Evolutionary conservation across 2,113 vertebrate species (phyloP), one percentile per base, ranked within the genome.

Genomic region (Salvelinus alpinus): DNA sequence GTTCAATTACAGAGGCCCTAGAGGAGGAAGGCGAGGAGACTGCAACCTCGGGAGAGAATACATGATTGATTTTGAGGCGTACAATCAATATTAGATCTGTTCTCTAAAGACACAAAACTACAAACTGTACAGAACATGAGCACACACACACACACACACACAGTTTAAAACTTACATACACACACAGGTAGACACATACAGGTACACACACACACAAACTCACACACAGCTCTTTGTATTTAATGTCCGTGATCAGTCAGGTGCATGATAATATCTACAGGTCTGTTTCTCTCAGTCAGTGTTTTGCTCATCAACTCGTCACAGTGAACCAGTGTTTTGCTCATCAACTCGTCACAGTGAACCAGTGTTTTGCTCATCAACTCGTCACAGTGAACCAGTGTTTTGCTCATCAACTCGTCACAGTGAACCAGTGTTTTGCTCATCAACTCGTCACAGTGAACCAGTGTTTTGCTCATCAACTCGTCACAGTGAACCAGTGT

Each of bases 21-120:
- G 95, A 96, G 67, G 93, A 93, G 64, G 94, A 93, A 29, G 92
- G 84, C 77, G 93, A 92, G 81, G 93, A 93, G 86, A 77, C 84
- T 20, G 74, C 69, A 1, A 79, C 71, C 74, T 62, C 60, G 47
- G 85, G 81, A 69, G 92, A 93, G 54, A 88, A 91, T 84, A 94
- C 92, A 80, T 94, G 92, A 94, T 91, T 88, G 68, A 69, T 76
- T 76, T 44, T 59, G 75, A 81, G 6, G 16, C 78, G 22, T 38
- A 71, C 75, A 54, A 5, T 54, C 51, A 75, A 13, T 70, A 31
- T 59, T 64, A 62, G 18, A 74, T 68, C 27, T 38, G 69, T 8
- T 47, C 75, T 82, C 76, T 84, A 79, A 77, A 84, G 75, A 82
- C 79, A 72, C 64, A 60, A 74, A 84, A 84, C 82, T 72, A 64